Conservation (phyloP, 2,888 invertebrate genomes). For the Habrosyne pyritoides region DNA sequence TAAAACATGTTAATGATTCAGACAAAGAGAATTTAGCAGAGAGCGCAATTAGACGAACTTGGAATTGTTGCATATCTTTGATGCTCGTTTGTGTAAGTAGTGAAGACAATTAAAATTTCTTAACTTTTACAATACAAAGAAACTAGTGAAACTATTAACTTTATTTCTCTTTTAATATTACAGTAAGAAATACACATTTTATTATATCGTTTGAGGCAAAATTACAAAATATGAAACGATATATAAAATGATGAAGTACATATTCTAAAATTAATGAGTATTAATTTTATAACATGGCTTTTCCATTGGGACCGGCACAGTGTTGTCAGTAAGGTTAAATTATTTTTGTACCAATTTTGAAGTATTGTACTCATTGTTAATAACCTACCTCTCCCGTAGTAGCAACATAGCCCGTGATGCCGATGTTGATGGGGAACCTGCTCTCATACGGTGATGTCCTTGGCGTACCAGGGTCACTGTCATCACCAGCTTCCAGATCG, state of each 20-base stretch:
- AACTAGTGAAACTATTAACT: too few relatives aligned
- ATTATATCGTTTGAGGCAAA: too few relatives aligned
- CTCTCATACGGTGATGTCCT: constrained; percentile 95
- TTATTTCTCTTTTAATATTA: too few relatives aligned
- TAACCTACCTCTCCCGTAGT: constrained; percentile 97
- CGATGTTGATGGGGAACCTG: constrained; percentile 97
- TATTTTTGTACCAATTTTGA: too few relatives aligned
- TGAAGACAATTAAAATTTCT: not conserved
- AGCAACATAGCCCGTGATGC: constrained; percentile 97
- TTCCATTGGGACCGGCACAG: too few relatives aligned
- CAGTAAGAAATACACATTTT: too few relatives aligned
- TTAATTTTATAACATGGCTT: too few relatives aligned
- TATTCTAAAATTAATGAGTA: too few relatives aligned
- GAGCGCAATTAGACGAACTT: constrained; percentile 23
- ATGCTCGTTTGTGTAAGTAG: not conserved
- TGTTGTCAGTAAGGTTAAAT: too few relatives aligned
- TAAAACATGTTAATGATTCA: constrained; percentile 22
- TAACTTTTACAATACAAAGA: not conserved
- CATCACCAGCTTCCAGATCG: constrained; percentile 96
- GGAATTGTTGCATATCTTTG: constrained; percentile 24
- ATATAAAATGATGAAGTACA: too few relatives aligned
- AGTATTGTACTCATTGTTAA: too few relatives aligned
- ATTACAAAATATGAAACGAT: too few relatives aligned
- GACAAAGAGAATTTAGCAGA: not conserved
- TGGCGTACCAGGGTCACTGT: constrained; percentile 90